Conservation (phyloP, 2,888 invertebrate genomes). For the Nephrotoma appendiculata region DNA sequence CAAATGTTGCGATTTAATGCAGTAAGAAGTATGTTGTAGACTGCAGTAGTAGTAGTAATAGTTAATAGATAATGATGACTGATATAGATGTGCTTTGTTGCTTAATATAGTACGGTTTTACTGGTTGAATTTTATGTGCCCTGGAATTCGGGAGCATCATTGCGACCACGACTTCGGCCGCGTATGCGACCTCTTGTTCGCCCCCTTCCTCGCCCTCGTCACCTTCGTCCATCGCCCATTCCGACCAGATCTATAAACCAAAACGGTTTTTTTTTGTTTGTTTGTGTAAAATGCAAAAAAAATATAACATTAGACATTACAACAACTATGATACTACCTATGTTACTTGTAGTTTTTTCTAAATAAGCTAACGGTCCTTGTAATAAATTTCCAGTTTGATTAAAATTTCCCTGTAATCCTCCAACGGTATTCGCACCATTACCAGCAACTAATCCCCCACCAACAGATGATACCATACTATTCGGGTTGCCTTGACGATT, state of each 20-base stretch:
- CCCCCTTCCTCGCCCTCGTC: conserved; percentile 80
- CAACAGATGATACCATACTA: neutral
- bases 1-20: neutral
- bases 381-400: conserved; percentile 41
- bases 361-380: conserved; percentile 77
- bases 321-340: conserved; percentile 37
- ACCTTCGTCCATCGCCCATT: conserved; percentile 69
- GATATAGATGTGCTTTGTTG: neutral
- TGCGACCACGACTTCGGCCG: conserved; percentile 48
- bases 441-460: neutral
- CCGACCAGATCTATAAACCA: conserved; percentile 41
- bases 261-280: neutral
- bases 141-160: conserved; percentile 16
- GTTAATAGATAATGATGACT: neutral
- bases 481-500: conserved; percentile 4
- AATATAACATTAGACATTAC: neutral
- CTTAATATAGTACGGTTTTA: neutral
- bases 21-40: neutral
- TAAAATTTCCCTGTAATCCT: conserved; percentile 30
- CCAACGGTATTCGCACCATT: conserved; percentile 6
- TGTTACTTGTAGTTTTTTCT: conserved; percentile 83
- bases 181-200: conserved; percentile 66
- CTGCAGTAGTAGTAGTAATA: no score
- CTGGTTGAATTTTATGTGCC: conserved; percentile 7
- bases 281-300: neutral